These are phyloP conservation scores for Syrmaticus mikado DNA, from an alignment of 2,113 vertebrate genomes.

Conservation along the genomic window DNA sequence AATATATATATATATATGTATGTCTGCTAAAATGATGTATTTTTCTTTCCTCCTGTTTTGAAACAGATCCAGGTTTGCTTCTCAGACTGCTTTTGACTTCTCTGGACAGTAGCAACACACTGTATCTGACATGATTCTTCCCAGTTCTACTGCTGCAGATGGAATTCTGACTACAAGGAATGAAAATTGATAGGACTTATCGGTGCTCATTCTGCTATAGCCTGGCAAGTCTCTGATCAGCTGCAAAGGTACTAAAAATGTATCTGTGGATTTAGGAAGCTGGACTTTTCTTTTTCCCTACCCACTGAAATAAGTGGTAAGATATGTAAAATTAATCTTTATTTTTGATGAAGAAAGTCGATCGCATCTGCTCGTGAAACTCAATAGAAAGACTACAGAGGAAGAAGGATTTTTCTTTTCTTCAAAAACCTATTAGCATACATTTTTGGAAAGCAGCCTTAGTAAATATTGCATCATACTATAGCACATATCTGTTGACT, in stretches of 20 bases:
- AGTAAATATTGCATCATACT: background rate
- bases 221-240: background rate
- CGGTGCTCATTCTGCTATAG: background rate
- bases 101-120: background rate
- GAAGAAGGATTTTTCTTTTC: background rate
- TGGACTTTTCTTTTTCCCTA: background rate
- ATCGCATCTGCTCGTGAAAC: background rate
- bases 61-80: constrained; percentile 16
- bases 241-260: background rate
- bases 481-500: background rate
- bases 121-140: constrained; percentile 12
- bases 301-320: background rate
- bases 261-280: background rate
- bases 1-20: too few species aligned
- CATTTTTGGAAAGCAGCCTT: constrained; percentile 4
- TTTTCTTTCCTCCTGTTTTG: background rate
- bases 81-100: background rate
- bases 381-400: background rate
- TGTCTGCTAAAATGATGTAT: background rate
- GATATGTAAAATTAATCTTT: background rate
- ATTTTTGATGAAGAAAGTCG: background rate
- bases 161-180: constrained; percentile 5
- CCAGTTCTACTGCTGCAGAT: background rate
- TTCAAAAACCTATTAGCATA: background rate
- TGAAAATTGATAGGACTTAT: background rate